A percentile compares a stretch with the other conserved stretches of the same genome.
These are phyloP conservation scores for Nemapogon koenigi DNA, from an alignment of 2,888 invertebrate genomes.

Conservation along the genomic window DNA sequence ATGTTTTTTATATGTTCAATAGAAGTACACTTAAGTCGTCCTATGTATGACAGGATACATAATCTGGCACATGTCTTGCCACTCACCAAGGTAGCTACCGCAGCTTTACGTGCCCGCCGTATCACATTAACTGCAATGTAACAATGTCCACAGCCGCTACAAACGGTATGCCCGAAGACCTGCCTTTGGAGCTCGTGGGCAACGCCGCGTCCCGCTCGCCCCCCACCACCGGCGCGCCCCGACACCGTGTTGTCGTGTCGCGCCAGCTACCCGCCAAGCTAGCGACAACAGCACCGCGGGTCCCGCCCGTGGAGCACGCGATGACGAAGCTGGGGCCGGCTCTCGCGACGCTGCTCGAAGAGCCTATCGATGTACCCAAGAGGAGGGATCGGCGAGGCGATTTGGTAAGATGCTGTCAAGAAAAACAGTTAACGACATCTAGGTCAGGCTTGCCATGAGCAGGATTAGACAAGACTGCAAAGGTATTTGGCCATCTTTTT, in stretches of 20 bases:
- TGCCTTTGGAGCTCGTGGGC: slow-evolving; percentile 16
- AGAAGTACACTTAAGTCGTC: no score
- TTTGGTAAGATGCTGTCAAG: slow-evolving; percentile 35
- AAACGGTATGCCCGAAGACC: slow-evolving; percentile 12
- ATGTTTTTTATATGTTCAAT: no score
- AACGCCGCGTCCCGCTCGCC: slow-evolving; percentile 14
- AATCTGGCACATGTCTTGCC: no score
- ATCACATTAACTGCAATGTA: slow-evolving; percentile 13
- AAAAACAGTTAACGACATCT: background rate
- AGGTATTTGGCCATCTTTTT: no score
- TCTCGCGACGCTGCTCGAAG: slow-evolving; percentile 46
- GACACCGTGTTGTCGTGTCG: slow-evolving; percentile 27
- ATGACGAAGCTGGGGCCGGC: slow-evolving; percentile 50
- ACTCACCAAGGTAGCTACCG: slow-evolving; percentile 29
- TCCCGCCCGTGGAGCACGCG: slow-evolving; percentile 30
- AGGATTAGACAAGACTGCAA: no score
- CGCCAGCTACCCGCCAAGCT: slow-evolving; percentile 17
- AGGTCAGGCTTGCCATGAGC: no score
- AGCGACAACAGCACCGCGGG: slow-evolving; percentile 17
- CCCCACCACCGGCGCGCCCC: slow-evolving; percentile 15
- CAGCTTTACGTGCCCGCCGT: slow-evolving; percentile 14
- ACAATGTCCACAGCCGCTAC: slow-evolving; percentile 13
- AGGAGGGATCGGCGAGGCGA: slow-evolving; percentile 55
- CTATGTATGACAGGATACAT: no score
- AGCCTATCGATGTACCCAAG: slow-evolving; percentile 45